phyloP scores from a whole-genome alignment of 2,113 vertebrate genomes.

The Nothobranchius kuhntae region DNA sequence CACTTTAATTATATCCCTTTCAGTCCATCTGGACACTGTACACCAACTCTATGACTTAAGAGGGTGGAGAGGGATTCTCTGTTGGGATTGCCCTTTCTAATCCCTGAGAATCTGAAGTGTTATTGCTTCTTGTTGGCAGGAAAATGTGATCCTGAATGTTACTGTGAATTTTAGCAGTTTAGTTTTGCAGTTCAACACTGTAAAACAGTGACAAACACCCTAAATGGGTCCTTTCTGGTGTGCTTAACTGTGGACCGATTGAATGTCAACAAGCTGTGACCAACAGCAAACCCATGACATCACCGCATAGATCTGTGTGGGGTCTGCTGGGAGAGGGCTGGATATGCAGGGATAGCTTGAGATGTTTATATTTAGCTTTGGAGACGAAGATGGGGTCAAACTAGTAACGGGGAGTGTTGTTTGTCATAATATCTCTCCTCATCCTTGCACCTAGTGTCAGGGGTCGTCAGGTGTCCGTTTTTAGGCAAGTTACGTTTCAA shows the following conservation, averaged over 20 bases:
- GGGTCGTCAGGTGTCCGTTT: conserved; percentile 40
- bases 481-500: conserved; percentile 39
- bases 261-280: conserved; percentile 8
- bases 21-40: conserved; percentile 39
- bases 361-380: conserved; percentile 67
- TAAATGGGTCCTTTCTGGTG: conserved; percentile 8
- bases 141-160: conserved; percentile 19
- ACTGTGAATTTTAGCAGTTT: not conserved
- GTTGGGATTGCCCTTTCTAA: conserved; percentile 52
- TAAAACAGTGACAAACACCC: conserved; percentile 7
- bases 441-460: conserved; percentile 42
- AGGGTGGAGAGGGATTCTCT: not conserved
- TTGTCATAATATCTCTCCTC: conserved; percentile 30
- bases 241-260: conserved; percentile 4
- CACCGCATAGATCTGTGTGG: conserved; percentile 15
- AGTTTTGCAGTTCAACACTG: conserved; percentile 4
- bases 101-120: conserved; percentile 39
- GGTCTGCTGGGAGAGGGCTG: conserved; percentile 18
- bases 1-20: conserved; percentile 23
- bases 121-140: conserved; percentile 35
- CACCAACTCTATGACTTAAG: conserved; percentile 13
- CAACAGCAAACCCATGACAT: conserved; percentile 34
- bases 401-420: conserved; percentile 21
- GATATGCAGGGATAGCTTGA: conserved; percentile 34
- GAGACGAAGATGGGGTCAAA: conserved; percentile 35